phyloP scores from a whole-genome alignment of 2,888 invertebrate genomes.

The Rutpela maculata region DNA sequence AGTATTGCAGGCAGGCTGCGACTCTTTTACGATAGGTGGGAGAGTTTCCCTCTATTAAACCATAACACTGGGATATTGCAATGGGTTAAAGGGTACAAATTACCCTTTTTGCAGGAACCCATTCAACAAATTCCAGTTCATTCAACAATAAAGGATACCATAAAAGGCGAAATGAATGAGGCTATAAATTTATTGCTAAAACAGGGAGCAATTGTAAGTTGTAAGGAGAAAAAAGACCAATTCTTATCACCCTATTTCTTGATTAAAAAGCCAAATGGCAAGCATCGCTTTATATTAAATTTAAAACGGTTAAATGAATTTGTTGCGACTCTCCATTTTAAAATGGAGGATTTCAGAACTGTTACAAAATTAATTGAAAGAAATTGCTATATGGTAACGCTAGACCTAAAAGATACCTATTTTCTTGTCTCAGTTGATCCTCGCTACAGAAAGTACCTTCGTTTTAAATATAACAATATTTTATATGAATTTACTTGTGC shows the following conservation, averaged over 20 bases:
- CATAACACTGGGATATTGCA: background rate
- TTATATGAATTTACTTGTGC: constrained; percentile 18
- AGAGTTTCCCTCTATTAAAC: background rate
- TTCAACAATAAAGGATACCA: background rate
- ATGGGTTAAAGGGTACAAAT: background rate
- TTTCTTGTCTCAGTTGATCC: background rate
- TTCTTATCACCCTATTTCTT: constrained; percentile 3
- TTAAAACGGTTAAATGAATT: constrained; percentile 10
- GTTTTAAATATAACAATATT: background rate
- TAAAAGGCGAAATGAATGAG: background rate
- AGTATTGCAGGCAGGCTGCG: background rate
- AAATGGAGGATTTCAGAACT: background rate
- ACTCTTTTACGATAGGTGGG: background rate
- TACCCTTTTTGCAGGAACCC: background rate
- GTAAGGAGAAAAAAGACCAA: background rate
- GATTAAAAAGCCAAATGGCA: background rate
- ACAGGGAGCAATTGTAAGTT: background rate
- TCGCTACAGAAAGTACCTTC: background rate
- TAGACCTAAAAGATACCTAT: background rate
- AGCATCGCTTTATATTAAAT: background rate
- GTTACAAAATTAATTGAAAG: background rate
- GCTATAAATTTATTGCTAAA: background rate
- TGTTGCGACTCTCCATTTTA: background rate
- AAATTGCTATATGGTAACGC: background rate
- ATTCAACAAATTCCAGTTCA: background rate